Conservation (phyloP, 2,113 vertebrate genomes). For the Polypterus bichir region DNA sequence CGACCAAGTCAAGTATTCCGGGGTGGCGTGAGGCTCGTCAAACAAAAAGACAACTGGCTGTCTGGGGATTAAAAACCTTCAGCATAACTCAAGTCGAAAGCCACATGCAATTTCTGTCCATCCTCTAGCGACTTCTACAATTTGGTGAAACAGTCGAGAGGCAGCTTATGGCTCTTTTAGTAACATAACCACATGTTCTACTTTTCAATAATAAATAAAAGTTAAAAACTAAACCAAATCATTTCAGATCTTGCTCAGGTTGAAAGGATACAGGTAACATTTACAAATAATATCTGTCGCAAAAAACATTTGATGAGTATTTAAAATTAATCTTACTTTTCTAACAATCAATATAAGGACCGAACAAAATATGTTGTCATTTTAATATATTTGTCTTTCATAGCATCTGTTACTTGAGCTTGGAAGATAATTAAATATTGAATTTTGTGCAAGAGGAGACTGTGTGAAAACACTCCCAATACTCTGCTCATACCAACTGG, state of each 20-base stretch:
- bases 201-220: conserved; percentile 76
- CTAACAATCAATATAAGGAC: conserved; percentile 55
- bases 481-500: conserved; percentile 78
- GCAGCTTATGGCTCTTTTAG: conserved; percentile 58
- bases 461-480: conserved; percentile 63
- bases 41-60: conserved; percentile 15
- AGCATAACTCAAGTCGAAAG: conserved; percentile 29
- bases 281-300: conserved; percentile 75
- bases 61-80: conserved; percentile 17
- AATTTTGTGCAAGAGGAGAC: conserved; percentile 57
- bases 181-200: conserved; percentile 55
- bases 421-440: conserved; percentile 53
- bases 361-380: conserved; percentile 52
- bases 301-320: conserved; percentile 58
- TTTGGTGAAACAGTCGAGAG: conserved; percentile 51
- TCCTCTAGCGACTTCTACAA: conserved; percentile 40
- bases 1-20: no score
- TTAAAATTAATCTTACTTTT: conserved; percentile 46
- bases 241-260: conserved; percentile 61
- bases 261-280: conserved; percentile 75
- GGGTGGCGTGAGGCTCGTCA: no score
- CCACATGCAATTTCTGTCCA: conserved; percentile 51
- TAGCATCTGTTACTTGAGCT: conserved; percentile 31
- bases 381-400: conserved; percentile 24
- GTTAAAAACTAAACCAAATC: conserved; percentile 70